These are phyloP conservation scores for Bellardia pandia DNA, from an alignment of 2,888 invertebrate species.

Conservation along the genomic window DNA sequence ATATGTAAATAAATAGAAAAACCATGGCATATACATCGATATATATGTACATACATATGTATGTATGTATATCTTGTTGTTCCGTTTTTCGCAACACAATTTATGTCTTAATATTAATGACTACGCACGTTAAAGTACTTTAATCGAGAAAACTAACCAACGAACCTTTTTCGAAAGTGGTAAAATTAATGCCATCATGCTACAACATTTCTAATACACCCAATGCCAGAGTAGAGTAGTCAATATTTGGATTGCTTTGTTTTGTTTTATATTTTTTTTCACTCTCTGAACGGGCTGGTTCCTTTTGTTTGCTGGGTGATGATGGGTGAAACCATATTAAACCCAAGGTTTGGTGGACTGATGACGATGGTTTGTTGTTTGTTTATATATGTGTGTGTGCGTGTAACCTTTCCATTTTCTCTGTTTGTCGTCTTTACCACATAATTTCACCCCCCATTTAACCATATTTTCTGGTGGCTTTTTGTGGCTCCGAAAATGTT, in stretches of 20 bases:
- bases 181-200: conserved; percentile 45
- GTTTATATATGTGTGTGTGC: not conserved
- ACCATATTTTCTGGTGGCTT: not conserved
- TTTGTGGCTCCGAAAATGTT: not conserved
- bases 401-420: not conserved
- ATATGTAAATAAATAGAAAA: conserved; percentile 11
- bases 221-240: not conserved
- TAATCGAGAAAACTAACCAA: not conserved
- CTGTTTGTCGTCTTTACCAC: not conserved
- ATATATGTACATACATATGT: too few species aligned
- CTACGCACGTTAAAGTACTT: conserved; percentile 77
- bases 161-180: conserved; percentile 16
- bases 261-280: not conserved
- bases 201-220: conserved; percentile 30
- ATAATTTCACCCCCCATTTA: not conserved
- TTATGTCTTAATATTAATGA: conserved; percentile 78
- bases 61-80: not conserved
- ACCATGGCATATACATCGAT: not conserved
- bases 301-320: not conserved
- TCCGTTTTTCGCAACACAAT: conserved; percentile 60
- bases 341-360: not conserved
- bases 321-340: conserved; percentile 1
- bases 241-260: conserved; percentile 1
- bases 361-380: not conserved
- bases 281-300: not conserved